Base-by-base conservation (phyloP, 1,140 invertebrate species). In the Diabrotica undecimpunctata region DNA sequence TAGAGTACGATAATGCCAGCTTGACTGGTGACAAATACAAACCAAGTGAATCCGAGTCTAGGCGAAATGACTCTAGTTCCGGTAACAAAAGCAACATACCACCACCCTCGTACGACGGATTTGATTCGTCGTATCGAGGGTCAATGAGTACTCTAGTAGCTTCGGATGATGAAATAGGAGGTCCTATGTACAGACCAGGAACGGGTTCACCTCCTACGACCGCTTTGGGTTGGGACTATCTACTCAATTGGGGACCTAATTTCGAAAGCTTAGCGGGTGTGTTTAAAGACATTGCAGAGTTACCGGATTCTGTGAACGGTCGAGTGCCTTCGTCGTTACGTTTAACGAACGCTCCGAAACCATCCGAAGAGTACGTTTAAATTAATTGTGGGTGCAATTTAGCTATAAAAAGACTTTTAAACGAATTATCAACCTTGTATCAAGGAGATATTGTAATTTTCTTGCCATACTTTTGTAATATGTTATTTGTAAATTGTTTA, bases 201-300 rank as follows among this genome's bases (percentile, higher is more conserved):
- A 90, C 90, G 66, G 91, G 90, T 8, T 90, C 90, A 2, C 87
- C 90, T 0, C 88, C 89, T 0, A 85, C 86, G 0, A 82, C 85
- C 8, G 86, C 86, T 54, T 81, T 96, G 37, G 91, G 93, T 55
- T 97, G 94, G 93, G 94, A 97, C 74, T 95, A 96, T 75, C 81
- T 97, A 61, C 83, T 97, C 11, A 97, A 96, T 81, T 97, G 95
- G 95, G 94, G 94, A 7, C 94, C 94, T 7, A 96, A 95, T 81
- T 97, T 96, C 79, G 92, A 97, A 78, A 95, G 91, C 77, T 84
- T 97, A 73, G 93, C 95, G 55, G 94, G 94, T 2, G 95, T 98
- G 50, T 97, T 97, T 75, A 95, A 94, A 81, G 95, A 98, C 78
- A 97, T 98, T 73, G 94, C 94, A 11, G 91, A 96, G 80, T 80